Percentiles rank a stretch among this genome's conserved stretches.
Conservation (phyloP, 2,113 vertebrate species). For the Sorex fumeus region DNA sequence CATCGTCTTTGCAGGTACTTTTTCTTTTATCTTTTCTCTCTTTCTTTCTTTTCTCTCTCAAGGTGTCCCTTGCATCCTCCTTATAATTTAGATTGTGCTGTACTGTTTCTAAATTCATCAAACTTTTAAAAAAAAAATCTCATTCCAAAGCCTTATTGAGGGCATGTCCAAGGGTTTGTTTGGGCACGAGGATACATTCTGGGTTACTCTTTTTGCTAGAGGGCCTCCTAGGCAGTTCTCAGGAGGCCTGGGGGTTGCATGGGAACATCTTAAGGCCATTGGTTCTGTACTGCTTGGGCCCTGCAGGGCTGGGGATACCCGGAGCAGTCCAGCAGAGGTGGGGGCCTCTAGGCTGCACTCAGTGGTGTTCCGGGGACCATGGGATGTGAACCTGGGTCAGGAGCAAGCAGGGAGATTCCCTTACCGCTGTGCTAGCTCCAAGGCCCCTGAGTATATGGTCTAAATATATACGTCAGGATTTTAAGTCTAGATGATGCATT, state of each 20-base stretch:
- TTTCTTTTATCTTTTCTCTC: not conserved
- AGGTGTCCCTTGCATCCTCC: not conserved
- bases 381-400: not conserved
- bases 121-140: not conserved
- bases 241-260: no score
- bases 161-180: not conserved
- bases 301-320: no score
- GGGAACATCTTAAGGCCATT: no score
- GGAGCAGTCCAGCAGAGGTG: no score
- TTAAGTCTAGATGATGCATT: not conserved
- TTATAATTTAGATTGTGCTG: not conserved
- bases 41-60: not conserved
- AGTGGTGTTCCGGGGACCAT: no score
- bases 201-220: no score
- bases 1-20: not conserved
- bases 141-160: not conserved
- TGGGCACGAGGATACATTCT: not conserved
- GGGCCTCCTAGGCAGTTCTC: no score
- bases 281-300: no score
- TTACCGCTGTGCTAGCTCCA: no score
- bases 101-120: not conserved
- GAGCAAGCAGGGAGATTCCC: not conserved
- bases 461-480: slow-evolving; percentile 18
- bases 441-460: not conserved
- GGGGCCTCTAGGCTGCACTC: no score